These are phyloP conservation scores for Hippocampus barbouri DNA, from an alignment of 2,113 vertebrate species.

Conservation along the genomic window DNA sequence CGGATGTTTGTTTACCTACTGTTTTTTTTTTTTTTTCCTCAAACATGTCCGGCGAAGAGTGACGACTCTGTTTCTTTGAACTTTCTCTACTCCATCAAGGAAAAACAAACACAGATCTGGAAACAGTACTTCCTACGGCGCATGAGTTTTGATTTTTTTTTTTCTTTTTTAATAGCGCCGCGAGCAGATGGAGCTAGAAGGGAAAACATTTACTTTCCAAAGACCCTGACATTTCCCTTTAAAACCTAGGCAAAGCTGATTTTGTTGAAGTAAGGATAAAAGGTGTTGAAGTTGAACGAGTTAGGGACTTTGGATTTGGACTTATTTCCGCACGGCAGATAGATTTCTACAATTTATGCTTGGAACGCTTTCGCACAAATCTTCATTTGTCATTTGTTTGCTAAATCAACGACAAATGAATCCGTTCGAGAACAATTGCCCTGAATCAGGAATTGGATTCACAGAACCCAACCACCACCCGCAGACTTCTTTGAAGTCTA, in stretches of 20 bases:
- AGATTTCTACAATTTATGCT: background rate
- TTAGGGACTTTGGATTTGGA: background rate
- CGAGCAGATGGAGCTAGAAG: slow-evolving; percentile 15
- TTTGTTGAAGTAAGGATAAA: slow-evolving; percentile 18
- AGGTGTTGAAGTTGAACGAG: background rate
- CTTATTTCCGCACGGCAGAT: background rate
- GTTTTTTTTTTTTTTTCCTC: slow-evolving; percentile 8
- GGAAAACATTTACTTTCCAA: slow-evolving; percentile 35
- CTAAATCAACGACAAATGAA: background rate
- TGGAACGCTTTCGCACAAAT: background rate
- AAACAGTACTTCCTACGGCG: slow-evolving; percentile 34
- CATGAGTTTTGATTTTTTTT: slow-evolving; percentile 29
- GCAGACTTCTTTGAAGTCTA: background rate
- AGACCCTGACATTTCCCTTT: slow-evolving; percentile 8
- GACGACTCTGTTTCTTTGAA: slow-evolving; percentile 36
- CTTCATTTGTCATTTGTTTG: background rate
- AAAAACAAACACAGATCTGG: slow-evolving; percentile 46
- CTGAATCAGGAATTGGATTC: too few species aligned
- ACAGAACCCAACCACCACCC: background rate
- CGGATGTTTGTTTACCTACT: slow-evolving; percentile 26
- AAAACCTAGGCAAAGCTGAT: slow-evolving; percentile 11
- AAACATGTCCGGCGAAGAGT: slow-evolving; percentile 22
- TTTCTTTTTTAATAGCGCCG: background rate
- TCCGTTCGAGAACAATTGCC: too few species aligned
- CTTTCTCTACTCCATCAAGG: slow-evolving; percentile 28